A percentile compares a stretch with the other conserved stretches of the same genome.
phyloP scores from a whole-genome alignment of 2,113 vertebrate genomes.

The Pseudonaja textilis region DNA sequence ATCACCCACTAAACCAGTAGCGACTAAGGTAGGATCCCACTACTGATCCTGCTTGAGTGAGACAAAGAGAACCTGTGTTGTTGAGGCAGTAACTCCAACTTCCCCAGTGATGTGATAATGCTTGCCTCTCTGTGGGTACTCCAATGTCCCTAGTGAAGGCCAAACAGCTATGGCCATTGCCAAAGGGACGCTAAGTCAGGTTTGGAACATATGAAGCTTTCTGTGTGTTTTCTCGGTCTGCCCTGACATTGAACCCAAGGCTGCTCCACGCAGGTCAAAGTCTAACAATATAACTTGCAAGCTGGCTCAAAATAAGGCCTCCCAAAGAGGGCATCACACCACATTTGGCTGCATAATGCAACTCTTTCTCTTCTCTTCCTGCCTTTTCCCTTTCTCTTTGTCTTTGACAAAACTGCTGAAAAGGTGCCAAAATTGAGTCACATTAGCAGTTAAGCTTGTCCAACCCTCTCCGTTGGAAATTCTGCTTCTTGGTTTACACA shows the following conservation, averaged over 20 bases:
- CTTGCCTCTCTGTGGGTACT: background rate
- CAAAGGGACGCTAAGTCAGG: slow-evolving; percentile 13
- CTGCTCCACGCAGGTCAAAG: slow-evolving; percentile 24
- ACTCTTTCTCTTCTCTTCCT: background rate
- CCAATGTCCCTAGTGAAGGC: slow-evolving; percentile 13
- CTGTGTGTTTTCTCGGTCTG: slow-evolving; percentile 9
- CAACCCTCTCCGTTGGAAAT: background rate
- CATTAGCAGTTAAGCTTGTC: background rate
- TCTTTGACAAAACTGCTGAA: background rate
- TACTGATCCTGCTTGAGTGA: accelerated
- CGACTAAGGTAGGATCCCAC: too few species aligned
- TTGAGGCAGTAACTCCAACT: background rate
- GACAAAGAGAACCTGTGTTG: background rate
- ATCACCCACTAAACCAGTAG: too few species aligned
- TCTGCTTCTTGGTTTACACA: background rate
- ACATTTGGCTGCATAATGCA: slow-evolving; percentile 26
- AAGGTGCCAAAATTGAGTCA: background rate
- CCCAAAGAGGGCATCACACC: slow-evolving; percentile 25
- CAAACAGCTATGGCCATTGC: slow-evolving; percentile 38
- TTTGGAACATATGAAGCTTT: slow-evolving; percentile 28
- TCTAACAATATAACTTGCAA: slow-evolving; percentile 26
- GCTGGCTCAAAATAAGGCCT: slow-evolving; percentile 5
- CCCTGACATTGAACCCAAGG: slow-evolving; percentile 42
- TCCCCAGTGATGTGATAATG: slow-evolving; percentile 4
- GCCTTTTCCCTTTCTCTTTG: background rate